A percentile compares a stretch with the other conserved stretches of the same genome.
Evolutionary conservation across 1,140 invertebrate genomes (phyloP).

Genomic region (Lordiphosa clarofinis): DNA sequence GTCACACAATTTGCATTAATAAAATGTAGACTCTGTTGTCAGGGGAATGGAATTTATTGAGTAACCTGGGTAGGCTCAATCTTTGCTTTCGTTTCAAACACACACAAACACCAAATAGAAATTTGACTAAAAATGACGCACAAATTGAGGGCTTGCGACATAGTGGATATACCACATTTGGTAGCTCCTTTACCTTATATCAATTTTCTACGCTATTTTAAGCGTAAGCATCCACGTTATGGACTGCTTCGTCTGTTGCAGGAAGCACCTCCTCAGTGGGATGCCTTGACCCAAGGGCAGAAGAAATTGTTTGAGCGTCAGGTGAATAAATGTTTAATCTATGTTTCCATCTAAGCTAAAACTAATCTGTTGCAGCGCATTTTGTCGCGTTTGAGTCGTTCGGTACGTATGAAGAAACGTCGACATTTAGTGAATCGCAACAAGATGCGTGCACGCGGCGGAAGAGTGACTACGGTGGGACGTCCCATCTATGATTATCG

Average conservation of each 20-base stretch:
- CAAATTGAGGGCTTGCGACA: not conserved
- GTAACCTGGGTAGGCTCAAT: no score
- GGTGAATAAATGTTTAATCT: slow-evolving; percentile 16
- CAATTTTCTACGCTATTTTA: slow-evolving; percentile 47
- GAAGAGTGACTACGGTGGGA: not conserved
- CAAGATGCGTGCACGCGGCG: no score
- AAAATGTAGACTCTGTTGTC: not conserved
- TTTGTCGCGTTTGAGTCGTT: slow-evolving; percentile 20
- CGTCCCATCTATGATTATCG: slow-evolving; percentile 31
- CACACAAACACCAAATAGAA: not conserved
- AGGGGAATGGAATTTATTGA: slow-evolving; percentile 1
- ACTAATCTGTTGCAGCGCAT: slow-evolving; percentile 21
- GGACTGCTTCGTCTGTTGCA: slow-evolving; percentile 25
- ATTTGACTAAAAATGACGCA: no score
- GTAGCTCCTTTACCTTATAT: slow-evolving; percentile 37
- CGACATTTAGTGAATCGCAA: slow-evolving; percentile 6
- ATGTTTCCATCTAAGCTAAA: no score
- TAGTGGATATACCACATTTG: slow-evolving; percentile 20
- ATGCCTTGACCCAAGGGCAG: slow-evolving; percentile 16
- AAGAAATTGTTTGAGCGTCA: slow-evolving; percentile 21
- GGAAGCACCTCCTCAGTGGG: slow-evolving; percentile 29
- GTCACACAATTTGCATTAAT: slow-evolving; percentile 5
- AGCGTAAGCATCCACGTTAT: slow-evolving; percentile 17
- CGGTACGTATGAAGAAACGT: not conserved
- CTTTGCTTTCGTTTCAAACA: not conserved